Evolutionary conservation across 2,113 vertebrate species (phyloP).

Genomic region (Orycteropus afer): DNA sequence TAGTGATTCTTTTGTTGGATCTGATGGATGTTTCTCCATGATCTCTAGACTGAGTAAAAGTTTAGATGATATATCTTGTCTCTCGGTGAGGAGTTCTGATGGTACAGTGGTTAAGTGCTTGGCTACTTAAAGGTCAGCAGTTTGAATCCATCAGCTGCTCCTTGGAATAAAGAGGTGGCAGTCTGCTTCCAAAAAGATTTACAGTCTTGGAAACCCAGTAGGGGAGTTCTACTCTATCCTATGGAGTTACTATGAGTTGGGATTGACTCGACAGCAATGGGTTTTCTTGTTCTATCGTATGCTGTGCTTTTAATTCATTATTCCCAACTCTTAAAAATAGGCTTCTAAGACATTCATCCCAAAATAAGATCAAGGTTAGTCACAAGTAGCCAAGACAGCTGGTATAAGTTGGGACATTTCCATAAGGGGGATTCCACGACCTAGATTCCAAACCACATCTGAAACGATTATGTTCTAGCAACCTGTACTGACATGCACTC

Average conservation of each 20-base stretch:
- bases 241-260: neutral
- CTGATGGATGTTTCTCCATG: neutral
- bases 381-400: neutral
- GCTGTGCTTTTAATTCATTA: slow-evolving; percentile 14
- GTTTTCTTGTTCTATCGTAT: neutral
- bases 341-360: neutral
- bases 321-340: neutral
- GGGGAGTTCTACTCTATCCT: neutral
- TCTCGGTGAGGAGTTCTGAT: neutral
- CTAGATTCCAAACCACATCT: neutral
- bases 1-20: neutral
- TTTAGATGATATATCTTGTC: neutral
- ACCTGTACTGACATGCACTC: neutral
- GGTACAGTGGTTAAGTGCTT: neutral
- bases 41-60: neutral
- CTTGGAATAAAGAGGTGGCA: neutral
- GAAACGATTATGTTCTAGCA: neutral
- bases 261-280: neutral
- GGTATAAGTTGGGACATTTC: neutral
- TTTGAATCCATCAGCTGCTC: neutral
- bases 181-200: neutral
- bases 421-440: neutral
- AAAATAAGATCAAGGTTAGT: neutral
- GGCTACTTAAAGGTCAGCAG: neutral
- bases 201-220: neutral